Evolutionary conservation across 2,113 vertebrate genomes (phyloP).

Genomic region (Nycticorax nycticorax): DNA sequence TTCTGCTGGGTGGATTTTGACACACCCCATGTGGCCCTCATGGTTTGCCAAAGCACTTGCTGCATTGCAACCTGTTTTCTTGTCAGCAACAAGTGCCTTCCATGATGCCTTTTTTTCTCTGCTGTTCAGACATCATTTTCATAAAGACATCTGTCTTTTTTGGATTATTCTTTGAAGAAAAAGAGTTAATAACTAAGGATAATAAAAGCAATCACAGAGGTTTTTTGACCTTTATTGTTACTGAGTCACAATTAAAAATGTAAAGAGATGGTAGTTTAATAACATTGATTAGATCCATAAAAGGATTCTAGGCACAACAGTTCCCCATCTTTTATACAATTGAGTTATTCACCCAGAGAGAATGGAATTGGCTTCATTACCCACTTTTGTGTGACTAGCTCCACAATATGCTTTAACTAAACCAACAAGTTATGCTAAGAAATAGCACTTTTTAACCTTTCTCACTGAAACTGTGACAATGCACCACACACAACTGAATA

Average conservation of each 20-base stretch:
- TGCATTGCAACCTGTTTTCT: conserved; percentile 42
- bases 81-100: conserved; percentile 26
- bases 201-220: not conserved
- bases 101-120: not conserved
- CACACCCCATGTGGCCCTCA: conserved; percentile 32
- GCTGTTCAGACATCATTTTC: not conserved
- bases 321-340: not conserved
- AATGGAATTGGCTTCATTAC: not conserved
- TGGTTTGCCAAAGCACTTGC: conserved; percentile 51
- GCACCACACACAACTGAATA: not conserved
- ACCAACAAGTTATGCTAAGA: not conserved
- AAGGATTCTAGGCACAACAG: not conserved
- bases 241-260: not conserved
- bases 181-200: not conserved
- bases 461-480: not conserved
- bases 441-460: not conserved
- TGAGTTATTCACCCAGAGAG: not conserved
- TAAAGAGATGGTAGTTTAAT: not conserved
- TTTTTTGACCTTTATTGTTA: not conserved
- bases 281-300: not conserved
- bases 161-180: not conserved
- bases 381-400: not conserved
- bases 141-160: not conserved
- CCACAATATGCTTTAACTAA: not conserved
- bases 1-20: conserved; percentile 49